Conservation (phyloP, 2,797 vertebrate species). For the Tamandua tetradactyla region DNA sequence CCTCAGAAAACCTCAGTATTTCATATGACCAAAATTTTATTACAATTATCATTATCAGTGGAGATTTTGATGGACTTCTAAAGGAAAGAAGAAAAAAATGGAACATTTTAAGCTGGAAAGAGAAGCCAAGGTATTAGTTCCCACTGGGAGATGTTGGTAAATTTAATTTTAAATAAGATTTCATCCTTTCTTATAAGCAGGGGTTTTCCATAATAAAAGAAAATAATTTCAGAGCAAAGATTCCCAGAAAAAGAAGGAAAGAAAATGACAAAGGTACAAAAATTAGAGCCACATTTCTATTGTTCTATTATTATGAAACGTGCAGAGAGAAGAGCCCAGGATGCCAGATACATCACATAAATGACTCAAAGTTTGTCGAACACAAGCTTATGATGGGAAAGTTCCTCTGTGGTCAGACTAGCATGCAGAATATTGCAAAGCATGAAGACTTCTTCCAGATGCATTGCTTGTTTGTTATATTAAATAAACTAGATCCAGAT, state of each 20-base stretch:
- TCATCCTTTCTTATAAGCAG: conserved; percentile 1
- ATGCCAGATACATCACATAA: conserved; percentile 53
- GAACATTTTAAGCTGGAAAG: background rate
- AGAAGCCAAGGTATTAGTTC: background rate
- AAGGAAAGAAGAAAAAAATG: background rate
- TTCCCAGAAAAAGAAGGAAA: background rate
- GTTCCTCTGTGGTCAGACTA: conserved; percentile 38
- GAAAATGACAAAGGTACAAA: conserved; percentile 51
- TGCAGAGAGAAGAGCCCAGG: background rate
- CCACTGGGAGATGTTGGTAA: background rate
- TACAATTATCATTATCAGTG: background rate
- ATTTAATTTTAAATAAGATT: conserved; percentile 41
- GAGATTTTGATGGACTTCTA: background rate
- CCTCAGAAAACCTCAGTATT: background rate
- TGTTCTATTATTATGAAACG: conserved; percentile 35
- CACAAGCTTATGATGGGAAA: background rate
- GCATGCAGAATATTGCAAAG: background rate
- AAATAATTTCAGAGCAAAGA: conserved; percentile 57
- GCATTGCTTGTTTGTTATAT: background rate
- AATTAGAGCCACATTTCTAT: conserved; percentile 41
- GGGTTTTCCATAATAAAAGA: conserved; percentile 39
- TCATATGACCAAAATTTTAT: background rate
- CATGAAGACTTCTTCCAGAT: conserved; percentile 33
- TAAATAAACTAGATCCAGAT: conserved; percentile 58
- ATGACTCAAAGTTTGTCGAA: conserved; percentile 18